Conservation (phyloP, 2,113 vertebrate species). For the Scortum barcoo region DNA sequence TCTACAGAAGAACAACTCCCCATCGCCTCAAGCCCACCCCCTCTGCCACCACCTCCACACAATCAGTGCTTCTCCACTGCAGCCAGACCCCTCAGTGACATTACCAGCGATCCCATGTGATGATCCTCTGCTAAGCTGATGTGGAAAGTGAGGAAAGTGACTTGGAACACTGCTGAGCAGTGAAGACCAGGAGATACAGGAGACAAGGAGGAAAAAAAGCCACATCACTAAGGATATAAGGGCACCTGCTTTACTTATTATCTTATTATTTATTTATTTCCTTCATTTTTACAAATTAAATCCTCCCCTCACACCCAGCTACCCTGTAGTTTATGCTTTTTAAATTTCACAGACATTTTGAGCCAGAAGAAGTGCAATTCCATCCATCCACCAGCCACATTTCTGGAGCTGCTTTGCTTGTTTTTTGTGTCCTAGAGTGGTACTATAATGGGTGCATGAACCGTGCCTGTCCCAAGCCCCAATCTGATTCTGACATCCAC, state of each 20-base stretch:
- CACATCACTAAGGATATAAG: constrained; percentile 60
- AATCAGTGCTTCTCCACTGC: constrained; percentile 60
- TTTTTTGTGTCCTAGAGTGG: constrained; percentile 85
- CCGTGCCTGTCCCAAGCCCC: constrained; percentile 74
- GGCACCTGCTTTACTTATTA: constrained; percentile 77
- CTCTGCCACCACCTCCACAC: constrained; percentile 42
- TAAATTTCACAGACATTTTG: constrained; percentile 75
- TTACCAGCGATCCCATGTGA: constrained; percentile 48
- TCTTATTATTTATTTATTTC: constrained; percentile 82
- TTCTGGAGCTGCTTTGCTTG: constrained; percentile 84
- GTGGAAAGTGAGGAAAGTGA: constrained; percentile 65
- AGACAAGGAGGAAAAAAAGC: constrained; percentile 43
- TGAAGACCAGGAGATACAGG: constrained; percentile 64
- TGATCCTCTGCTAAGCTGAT: constrained; percentile 52
- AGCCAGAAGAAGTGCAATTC: constrained; percentile 82
- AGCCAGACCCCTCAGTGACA: constrained; percentile 73
- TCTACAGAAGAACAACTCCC: constrained; percentile 54
- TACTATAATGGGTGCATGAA: constrained; percentile 88
- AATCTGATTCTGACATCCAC: constrained; percentile 82
- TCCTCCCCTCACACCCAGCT: constrained; percentile 39
- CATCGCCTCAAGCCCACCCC: constrained; percentile 32
- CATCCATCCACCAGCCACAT: constrained; percentile 74
- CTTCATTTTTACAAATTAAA: constrained; percentile 36
- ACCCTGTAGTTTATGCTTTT: constrained; percentile 59
- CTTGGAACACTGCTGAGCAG: constrained; percentile 80